Base-by-base conservation (phyloP, 2,888 invertebrate genomes). In the Lumbricus terrestris region DNA sequence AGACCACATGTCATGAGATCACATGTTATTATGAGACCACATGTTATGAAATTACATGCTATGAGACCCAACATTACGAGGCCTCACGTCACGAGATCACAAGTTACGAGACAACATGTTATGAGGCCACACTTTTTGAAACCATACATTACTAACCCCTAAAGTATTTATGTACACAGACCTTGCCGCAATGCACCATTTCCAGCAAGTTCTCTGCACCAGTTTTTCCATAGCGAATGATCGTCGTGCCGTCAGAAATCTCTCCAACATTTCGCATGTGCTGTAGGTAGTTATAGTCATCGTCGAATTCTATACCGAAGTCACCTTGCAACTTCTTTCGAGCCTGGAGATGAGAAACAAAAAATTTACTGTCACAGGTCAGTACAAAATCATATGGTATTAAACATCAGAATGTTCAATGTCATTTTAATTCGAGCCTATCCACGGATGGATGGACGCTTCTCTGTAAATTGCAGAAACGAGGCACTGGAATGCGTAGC, bases 271-370 rank as follows among this genome's bases (percentile, higher is more conserved):
- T 91, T 40, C 90, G 96, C 90, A 99, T 96, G 96, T 99, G 98
- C 95, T 99, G 97, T 92, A 99, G 95, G 94, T 99, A 99, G 94
- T 99, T 97, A 95, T 98, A 98, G 93, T 98, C 98, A 95, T 99
- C 98, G 93, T 98, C 98, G 95, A 96, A 99, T 94, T 97, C 97
- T 91, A 99, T 97, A 1, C 98, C 99, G 96, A 96, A 98, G 94
- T 98, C 98, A 33, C 96, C 95, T 93, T 97, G 97, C 89, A 95
- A 95, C 90, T 95, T 95, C 89, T 93, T 91, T 82, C 92, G 85
- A 33, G 29, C n/a, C 69, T 69, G n/a, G 29, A 69, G n/a, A 69
- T 69, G 13, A 69, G n/a, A 47, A 69, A 69, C 11, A 8, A 20
- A 15, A 23, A n/a, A n/a, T n/a, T 69, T 6, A n/a, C n/a, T 1